Conservation (phyloP, 2,888 invertebrate genomes). For the Diplazon laetatorius region DNA sequence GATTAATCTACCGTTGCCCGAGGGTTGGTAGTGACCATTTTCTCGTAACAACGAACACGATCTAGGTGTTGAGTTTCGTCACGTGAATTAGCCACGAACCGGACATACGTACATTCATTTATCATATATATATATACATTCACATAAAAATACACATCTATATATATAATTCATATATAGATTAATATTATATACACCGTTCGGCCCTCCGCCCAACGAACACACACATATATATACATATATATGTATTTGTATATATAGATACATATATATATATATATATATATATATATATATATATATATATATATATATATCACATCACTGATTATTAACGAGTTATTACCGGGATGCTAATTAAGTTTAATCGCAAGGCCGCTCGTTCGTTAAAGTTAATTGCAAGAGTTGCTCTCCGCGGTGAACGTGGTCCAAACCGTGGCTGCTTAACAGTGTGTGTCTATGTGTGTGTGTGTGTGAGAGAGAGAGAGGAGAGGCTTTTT, state of each 20-base stretch:
- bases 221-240: too few species aligned
- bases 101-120: not conserved
- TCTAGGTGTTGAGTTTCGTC: conserved; percentile 20
- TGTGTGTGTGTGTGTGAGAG: too few species aligned
- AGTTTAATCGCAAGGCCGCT: conserved; percentile 81
- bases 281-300: conserved; percentile 11
- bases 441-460: conserved; percentile 20
- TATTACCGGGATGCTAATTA: conserved; percentile 81
- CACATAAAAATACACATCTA: too few species aligned
- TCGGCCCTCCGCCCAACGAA: not conserved
- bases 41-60: conserved; percentile 30
- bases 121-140: too few species aligned
- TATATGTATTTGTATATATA: too few species aligned
- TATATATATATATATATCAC: conserved; percentile 50
- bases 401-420: conserved; percentile 77
- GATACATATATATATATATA: not conserved
- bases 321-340: conserved; percentile 79
- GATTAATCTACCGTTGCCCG: not conserved
- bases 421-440: conserved; percentile 78
- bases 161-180: not conserved
- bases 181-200: conserved; percentile 10
- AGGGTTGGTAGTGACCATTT: not conserved
- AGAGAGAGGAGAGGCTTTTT: too few species aligned
- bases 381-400: conserved; percentile 82
- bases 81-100: conserved; percentile 21